Base-by-base conservation (phyloP, 2,888 invertebrate genomes). In the Melanophora roralis region DNA sequence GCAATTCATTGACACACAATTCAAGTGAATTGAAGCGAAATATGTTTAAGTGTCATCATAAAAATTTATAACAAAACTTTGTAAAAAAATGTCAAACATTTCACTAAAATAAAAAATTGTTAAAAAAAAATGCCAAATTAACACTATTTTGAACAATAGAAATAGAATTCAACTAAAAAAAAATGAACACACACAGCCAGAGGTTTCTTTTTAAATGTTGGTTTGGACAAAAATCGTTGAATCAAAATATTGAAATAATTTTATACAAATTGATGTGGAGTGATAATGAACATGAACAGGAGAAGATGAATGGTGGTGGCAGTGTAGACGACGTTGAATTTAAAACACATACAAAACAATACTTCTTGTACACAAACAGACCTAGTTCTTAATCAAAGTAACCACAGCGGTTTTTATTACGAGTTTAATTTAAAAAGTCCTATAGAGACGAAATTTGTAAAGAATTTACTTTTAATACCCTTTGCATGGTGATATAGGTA, bases 31-130 rank as follows among this genome's bases (percentile, higher is more conserved):
- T 80, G 43, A 72, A 72, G 71, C 72, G 76, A 76, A 80, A 72
- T 76, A 80, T 76, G 76, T 80, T 68, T 67, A 64, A 80, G 80
- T 80, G 76, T 76, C 80, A 73, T 72, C 67, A 72, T 76, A 72
- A 76, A 59, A 51, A 47, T 49, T 65, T 19, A 64, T 34, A 32
- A 67, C 36, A 67, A 27, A 67, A 64, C 60, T 53, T 60, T 34
- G 43, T 43, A 49, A 21, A 60, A 74, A 27, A 3, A 60, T 60
- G 49, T 43, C 38, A 65, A 38, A 74, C 27, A 27, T 27, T 27
- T 27, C 62, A 64, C 34, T 53, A 19, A 2, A 65, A 36, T 36
- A 36, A 36, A 55, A 69, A 65, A 68, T 23, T 32, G 55, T 47
- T 38, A 71, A 71, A 34, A 27, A 55, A 23, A 27, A 53, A 68